Evolutionary conservation across 2,888 invertebrate genomes (phyloP), one percentile per base, ranked within the genome.

Genomic region (Mongoloraphidia duomilia): DNA sequence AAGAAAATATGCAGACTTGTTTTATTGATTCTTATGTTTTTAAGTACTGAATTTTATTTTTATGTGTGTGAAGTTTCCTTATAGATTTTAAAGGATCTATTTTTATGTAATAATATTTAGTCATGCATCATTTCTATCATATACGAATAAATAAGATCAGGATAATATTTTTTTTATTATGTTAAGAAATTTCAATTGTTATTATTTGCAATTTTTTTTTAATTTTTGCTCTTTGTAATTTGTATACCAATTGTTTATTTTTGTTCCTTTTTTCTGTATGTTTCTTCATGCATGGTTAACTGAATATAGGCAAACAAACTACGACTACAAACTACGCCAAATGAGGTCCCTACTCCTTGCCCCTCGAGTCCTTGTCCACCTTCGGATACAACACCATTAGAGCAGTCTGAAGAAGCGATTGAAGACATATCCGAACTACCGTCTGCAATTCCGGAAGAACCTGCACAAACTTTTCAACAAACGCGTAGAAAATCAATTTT

Each of bases 401-500:
- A 46, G 13, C 39, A 13, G 11, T 46, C 46, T 33, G 46, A 46
- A 17, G 46, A 38, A 12, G 40, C 34, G 5, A 46, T 12, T 3
- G 46, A 46, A 40, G 46, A 33, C 41, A 13, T 43, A 26, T 33
- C 43, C 34, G 17, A 33, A 33, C 43, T 34, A 10, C 43, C 33
- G 10, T 12, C 12, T 43, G 26, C 43, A 43, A 12, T 34, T 33
- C 12, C 43, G 9, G 39, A 39, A 13, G 12, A 12, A 13, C 10
- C 12, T 13, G 14, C 39, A 8, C 39, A 12, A 39, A 39, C 10
- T 11, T 9, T 39, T 39, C 14, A 39, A 39, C 66, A 71, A 54
- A 64, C 65, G 47, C 67, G 81, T 53, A 74, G 82, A 57, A 80
- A 80, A 59, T 81, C 82, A 35, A 75, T 79, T 55, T 67, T 75